Conservation (phyloP, 2,888 invertebrate species). For the Automeris io region DNA sequence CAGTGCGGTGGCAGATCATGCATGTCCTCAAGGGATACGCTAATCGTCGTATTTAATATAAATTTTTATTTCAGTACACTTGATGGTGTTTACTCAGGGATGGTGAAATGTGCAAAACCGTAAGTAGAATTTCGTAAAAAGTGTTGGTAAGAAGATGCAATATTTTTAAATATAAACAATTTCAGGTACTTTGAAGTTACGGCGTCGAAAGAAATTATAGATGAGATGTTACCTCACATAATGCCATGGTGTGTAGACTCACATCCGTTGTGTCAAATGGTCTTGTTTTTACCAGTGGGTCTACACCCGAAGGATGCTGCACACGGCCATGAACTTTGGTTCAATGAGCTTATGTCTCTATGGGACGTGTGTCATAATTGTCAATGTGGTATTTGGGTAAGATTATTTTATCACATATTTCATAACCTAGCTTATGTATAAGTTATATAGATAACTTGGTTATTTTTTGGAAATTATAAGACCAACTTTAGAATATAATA, state of each 20-base stretch:
- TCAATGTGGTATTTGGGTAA: slow-evolving; percentile 77
- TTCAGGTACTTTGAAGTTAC: slow-evolving; percentile 82
- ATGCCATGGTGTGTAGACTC: slow-evolving; percentile 82
- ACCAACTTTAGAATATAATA: too few species aligned
- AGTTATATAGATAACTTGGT: too few species aligned
- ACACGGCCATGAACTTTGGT: slow-evolving; percentile 85
- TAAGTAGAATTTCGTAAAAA: slow-evolving; percentile 43
- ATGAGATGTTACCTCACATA: slow-evolving; percentile 86
- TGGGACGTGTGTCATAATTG: slow-evolving; percentile 88
- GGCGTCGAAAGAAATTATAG: slow-evolving; percentile 91
- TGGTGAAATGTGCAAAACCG: slow-evolving; percentile 67
- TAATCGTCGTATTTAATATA: neutral
- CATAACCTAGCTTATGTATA: too few species aligned
- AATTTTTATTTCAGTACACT: slow-evolving; percentile 45
- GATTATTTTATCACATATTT: too few species aligned
- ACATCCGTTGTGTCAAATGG: slow-evolving; percentile 79
- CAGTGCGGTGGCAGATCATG: slow-evolving; percentile 10
- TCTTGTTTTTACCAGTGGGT: slow-evolving; percentile 86
- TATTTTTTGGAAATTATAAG: too few species aligned
- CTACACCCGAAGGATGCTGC: slow-evolving; percentile 79
- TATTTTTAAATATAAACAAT: neutral
- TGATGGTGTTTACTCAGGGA: slow-evolving; percentile 53
- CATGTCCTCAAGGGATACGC: slow-evolving; percentile 5
- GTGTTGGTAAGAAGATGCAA: neutral
- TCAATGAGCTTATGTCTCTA: slow-evolving; percentile 85